phyloP scores from a whole-genome alignment of 2,113 vertebrate genomes.

The Notechis scutatus region DNA sequence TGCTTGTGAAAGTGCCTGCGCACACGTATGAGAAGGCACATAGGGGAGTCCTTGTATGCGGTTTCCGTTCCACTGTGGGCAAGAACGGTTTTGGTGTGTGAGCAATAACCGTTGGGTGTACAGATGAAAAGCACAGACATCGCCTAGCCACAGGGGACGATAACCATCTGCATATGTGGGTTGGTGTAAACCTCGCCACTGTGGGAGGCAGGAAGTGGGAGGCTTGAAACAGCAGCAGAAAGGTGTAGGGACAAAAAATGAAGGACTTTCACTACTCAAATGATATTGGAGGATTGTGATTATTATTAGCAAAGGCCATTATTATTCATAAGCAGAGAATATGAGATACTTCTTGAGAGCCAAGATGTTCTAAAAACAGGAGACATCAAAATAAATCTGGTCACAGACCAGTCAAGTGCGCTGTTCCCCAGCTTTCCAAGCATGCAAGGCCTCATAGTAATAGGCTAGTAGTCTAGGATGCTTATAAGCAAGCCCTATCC shows the following conservation, averaged over 20 bases:
- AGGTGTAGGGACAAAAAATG: not conserved
- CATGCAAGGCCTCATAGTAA: not conserved
- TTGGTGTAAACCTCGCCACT: conserved; percentile 4
- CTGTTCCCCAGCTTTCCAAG: not conserved
- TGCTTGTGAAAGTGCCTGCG: not conserved
- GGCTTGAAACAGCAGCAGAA: not conserved
- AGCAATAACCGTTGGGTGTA: conserved; percentile 9
- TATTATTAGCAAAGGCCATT: not conserved
- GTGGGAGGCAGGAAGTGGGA: not conserved
- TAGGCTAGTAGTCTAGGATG: not conserved
- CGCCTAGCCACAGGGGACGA: conserved; percentile 7
- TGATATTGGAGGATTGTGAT: not conserved
- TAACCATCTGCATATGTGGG: conserved; percentile 16
- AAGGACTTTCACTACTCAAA: not conserved
- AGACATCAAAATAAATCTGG: not conserved
- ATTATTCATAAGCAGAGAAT: not conserved
- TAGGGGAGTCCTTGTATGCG: conserved; percentile 9
- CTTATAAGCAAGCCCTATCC: not conserved
- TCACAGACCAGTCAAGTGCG: not conserved
- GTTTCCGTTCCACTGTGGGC: conserved; percentile 17
- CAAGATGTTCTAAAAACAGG: not conserved
- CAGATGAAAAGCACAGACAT: conserved; percentile 18
- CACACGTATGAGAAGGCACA: not conserved
- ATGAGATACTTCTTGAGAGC: not conserved
- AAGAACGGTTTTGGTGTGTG: conserved; percentile 6